Evolutionary conservation across 2,113 vertebrate species (phyloP), one percentile per base, ranked within the genome.

Genomic region (Marmota flaviventris): DNA sequence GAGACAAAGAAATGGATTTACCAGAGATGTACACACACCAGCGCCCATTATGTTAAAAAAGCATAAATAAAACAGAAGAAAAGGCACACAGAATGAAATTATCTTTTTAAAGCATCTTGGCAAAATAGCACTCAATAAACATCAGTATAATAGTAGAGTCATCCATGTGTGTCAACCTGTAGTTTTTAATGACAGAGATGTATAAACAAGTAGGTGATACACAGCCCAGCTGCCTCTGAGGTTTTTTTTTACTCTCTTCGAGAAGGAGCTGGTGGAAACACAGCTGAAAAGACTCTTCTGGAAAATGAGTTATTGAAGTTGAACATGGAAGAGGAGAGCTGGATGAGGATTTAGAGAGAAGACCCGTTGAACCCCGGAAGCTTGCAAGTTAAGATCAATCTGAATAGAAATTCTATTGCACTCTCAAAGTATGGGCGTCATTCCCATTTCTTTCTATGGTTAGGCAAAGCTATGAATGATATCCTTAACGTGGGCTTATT

Each of bases 1-100:
- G 97, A 98, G 97, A 99, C 98, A 98, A 97, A 98, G 98, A 97
- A 88, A 85, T 8, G 7, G 98, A 97, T 98, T 98, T 98, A 95
- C 97, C 93, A 91, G n/a, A 78, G 93, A 92, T 85, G 73, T 97
- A 98, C 98, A 97, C 98, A 98, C 98, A 98, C 98, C 63, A 5
- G 93, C 91, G 96, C 79, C 96, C 98, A 97, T 98, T 97, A 94
- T 97, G 97, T 95, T 97, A 95, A 96, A 94, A 45, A 98, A 97
- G 94, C 96, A 98, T 97, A 99, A 98, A 98, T 98, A 99, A 98
- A 97, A 77, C 0, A 58, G 96, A 86, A 92, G 85, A 97, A 97
- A 96, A 98, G 96, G 93, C 97, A 85, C 92, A 96, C 94, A 45
- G 58, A 97, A 56, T 24, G 96, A 98, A 97, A 98, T 96, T 45